Evolutionary conservation across 2,888 invertebrate species (phyloP), one percentile per base, ranked within the genome.

Genomic region (Agrotis exclamationis): DNA sequence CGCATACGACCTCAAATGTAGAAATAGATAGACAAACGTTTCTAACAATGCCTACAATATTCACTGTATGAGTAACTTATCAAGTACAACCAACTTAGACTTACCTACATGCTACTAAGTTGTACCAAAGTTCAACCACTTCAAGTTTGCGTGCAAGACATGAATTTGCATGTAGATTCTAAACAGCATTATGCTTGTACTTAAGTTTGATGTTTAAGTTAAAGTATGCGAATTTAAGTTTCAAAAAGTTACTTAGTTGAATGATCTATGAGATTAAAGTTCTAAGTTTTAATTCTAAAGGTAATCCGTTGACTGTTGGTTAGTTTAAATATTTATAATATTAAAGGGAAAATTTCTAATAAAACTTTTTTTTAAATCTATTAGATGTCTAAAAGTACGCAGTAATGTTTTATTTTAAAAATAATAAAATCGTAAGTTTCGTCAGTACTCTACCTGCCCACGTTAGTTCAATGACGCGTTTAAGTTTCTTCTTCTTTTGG

Each of bases 151-250:
- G 58, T 70, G 58, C 28, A 62, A 78, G 39, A 77, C 56, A 70
- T n/a, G 48, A 66, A 79, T 78, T 78, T 65, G 54, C 56, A 73
- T 79, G 65, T 69, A 69, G 48, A 82, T 73, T 69, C 51, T 58
- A 63, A 57, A 64, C 14, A 44, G 14, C 16, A 51, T 76, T 69
- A 57, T 13, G 22, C 44, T 14, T 14, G 54, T 54, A 72, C 39
- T 16, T 78, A 6, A 58, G 79, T 72, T 48, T 48, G 48, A 63
- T 11, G 7, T 57, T 45, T 58, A 33, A 63, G 53, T 48, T 51
- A 18, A 62, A 66, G 48, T 28, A 57, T 18, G 65, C 20, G 20
- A 63, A 56, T 50, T 79, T 64, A 63, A 56, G 54, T 79, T 64
- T 50, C 22, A 18, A n/a, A 76, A 63, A 50, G 47, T 58, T 24